These are phyloP conservation scores for Scaptodrosophila lebanonensis DNA, from an alignment of 1,140 invertebrate species.

Conservation along the genomic window DNA sequence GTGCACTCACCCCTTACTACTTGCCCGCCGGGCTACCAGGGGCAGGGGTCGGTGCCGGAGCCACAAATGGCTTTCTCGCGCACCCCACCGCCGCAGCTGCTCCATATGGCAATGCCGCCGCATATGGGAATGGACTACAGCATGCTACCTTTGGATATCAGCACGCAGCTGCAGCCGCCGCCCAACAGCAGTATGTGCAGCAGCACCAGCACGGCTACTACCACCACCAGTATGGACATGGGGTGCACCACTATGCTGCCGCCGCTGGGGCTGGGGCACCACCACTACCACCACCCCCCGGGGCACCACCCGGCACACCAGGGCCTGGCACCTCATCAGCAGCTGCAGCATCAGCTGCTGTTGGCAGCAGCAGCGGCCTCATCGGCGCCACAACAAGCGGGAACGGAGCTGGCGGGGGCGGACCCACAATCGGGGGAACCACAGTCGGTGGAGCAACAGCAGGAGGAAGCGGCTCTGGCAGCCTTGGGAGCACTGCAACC, in stretches of 20 bases:
- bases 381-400: conserved; percentile 13
- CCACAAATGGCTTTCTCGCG: conserved; percentile 62
- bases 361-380: conserved; percentile 11
- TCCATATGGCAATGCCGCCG: conserved; percentile 70
- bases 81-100: conserved; percentile 61
- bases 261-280: conserved; percentile 44
- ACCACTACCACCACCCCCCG: conserved; percentile 21
- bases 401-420: conserved; percentile 11
- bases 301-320: conserved; percentile 13
- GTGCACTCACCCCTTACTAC: conserved; percentile 64
- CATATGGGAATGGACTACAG: conserved; percentile 72
- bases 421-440: conserved; percentile 7
- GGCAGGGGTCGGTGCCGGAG: conserved; percentile 31
- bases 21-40: conserved; percentile 22
- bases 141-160: conserved; percentile 77
- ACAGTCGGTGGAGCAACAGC: conserved; percentile 39
- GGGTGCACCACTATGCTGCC: conserved; percentile 61
- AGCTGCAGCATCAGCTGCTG: conserved; percentile 6
- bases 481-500: conserved; percentile 34
- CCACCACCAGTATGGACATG: conserved; percentile 68
- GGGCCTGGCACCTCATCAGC: neutral
- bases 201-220: conserved; percentile 67
- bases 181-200: conserved; percentile 59
- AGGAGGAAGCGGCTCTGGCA: conserved; percentile 35
- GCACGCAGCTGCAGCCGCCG: conserved; percentile 46